phyloP scores from a whole-genome alignment of 2,113 vertebrate genomes.

The Telmatochromis sp. region DNA sequence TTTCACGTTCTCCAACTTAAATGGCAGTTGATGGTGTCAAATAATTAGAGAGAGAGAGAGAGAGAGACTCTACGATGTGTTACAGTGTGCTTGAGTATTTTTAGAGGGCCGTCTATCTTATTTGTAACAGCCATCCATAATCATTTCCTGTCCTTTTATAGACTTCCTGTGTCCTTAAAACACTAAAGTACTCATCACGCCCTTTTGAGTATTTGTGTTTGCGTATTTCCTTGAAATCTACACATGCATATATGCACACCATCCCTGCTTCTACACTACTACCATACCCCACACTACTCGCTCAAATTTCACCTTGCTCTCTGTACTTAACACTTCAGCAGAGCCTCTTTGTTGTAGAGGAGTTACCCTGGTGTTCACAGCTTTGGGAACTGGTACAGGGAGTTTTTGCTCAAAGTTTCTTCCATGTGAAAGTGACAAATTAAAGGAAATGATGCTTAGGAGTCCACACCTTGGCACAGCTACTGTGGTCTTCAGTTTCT shows the following conservation, averaged over 20 bases:
- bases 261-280: not conserved
- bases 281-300: not conserved
- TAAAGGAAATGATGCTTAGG: not conserved
- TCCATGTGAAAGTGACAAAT: not conserved
- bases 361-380: not conserved
- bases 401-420: not conserved
- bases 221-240: not conserved
- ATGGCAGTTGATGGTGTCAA: not conserved
- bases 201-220: not conserved
- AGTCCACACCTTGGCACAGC: not conserved
- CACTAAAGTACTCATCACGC: not conserved
- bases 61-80: not conserved
- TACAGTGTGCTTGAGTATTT: conserved; percentile 10
- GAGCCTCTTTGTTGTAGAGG: not conserved
- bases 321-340: not conserved
- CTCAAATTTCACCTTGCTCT: not conserved
- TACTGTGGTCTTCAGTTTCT: not conserved
- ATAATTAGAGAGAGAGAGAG: not conserved
- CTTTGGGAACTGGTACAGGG: not conserved
- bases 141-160: conserved; percentile 55
- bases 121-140: conserved; percentile 47
- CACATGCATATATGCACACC: not conserved
- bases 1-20: not conserved
- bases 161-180: conserved; percentile 53
- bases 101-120: conserved; percentile 51